Base-by-base conservation (phyloP, 64 coral and sea anemone species). In the Stichodactyla mertensii region DNA sequence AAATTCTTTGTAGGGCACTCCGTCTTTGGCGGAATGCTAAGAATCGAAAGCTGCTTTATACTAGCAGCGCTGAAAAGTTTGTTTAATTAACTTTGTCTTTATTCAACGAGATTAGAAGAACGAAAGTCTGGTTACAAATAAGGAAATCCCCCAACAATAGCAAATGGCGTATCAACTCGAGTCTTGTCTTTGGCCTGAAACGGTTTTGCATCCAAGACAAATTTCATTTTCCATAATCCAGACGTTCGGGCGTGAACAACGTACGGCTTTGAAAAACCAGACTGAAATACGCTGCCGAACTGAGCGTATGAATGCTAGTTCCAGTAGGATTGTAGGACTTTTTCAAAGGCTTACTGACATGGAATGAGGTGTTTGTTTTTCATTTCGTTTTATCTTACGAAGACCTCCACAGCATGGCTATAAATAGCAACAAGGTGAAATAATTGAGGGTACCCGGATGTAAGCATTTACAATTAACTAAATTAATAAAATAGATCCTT, bases 121-220 rank as follows among this genome's bases (percentile, higher is more conserved):
- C 26, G 69, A 74, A 74, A 74, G 69, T 74, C 69, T 74, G n/a
- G 69, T 74, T 74, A 74, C 69, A 74, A 74, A 74, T 74, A 74
- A 74, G 69, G 69, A 27, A 74, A 74, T 74, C 0, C 27, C 8
- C 69, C 23, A 31, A 74, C 69, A 74, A 74, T 27, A 74, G 8
- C 10, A 31, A 9, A 74, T 9, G 69, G 27, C 69, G 69, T 74
- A 74, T 74, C 69, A 74, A 74, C 69, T 74, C 36, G 12, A 74
- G 7, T 27, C 69, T 12, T 74, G 22, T 27, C 22, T 74, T 74
- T 19, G 69, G 69, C 69, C 69, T 74, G 69, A 74, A 74, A 31
- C 69, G 69, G 22, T 20, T 31, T 74, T 31, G 22, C 24, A 74
- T n/a, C 24, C 24, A 11, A 74, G 19, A 66, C 19, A 74, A 27